Evolutionary conservation across 2,888 invertebrate genomes (phyloP).

Genomic region (Drosophila suboccidentalis): DNA sequence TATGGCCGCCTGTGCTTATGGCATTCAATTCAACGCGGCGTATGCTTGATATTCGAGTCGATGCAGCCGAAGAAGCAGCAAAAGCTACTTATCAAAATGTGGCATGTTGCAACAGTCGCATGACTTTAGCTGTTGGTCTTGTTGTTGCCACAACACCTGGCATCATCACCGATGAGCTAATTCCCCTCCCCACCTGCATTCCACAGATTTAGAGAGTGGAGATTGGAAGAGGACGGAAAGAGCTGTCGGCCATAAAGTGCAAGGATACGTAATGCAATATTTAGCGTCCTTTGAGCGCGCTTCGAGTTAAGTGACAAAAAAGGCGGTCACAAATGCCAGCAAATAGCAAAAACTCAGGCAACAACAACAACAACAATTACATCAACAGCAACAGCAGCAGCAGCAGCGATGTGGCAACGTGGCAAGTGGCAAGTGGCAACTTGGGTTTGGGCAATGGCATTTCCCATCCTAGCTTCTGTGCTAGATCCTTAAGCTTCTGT

Average conservation of each 20-base stretch:
- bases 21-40: constrained; percentile 45
- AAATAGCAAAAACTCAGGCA: constrained; percentile 15
- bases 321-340: constrained; percentile 22
- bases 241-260: constrained; percentile 71
- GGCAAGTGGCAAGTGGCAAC: constrained; percentile 19
- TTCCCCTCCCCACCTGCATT: constrained; percentile 1
- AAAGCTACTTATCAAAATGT: constrained; percentile 48
- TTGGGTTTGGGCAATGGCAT: constrained; percentile 23
- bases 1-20: constrained; percentile 27
- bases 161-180: constrained; percentile 51
- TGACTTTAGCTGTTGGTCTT: not conserved
- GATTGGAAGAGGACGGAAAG: not conserved
- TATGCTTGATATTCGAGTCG: constrained; percentile 54
- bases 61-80: constrained; percentile 4
- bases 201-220: not conserved
- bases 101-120: constrained; percentile 23
- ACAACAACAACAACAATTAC: not conserved
- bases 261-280: constrained; percentile 79
- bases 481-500: constrained; percentile 58
- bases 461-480: constrained; percentile 37
- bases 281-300: constrained; percentile 78
- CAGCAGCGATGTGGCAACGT: constrained; percentile 7
- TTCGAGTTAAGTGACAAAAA: constrained; percentile 75
- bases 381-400: constrained; percentile 7
- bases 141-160: constrained; percentile 25